Conservation (phyloP, 2,113 vertebrate genomes). For the Cinclus mexicanus region DNA sequence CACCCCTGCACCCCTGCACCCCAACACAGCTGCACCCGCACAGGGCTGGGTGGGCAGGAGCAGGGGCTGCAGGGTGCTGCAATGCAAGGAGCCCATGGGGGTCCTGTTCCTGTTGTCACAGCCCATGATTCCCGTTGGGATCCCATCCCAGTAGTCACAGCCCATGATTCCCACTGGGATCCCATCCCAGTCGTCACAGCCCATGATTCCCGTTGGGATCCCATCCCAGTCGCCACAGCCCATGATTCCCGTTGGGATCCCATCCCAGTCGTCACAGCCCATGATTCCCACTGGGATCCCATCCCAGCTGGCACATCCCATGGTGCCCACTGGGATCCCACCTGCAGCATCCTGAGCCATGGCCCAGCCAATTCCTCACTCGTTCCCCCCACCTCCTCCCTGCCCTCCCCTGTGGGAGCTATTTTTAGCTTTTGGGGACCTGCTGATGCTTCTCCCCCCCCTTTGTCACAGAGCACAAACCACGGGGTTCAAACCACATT, state of each 20-base stretch:
- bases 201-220: too few species aligned
- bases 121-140: not conserved
- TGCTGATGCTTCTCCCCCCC: not conserved
- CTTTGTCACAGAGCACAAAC: not conserved
- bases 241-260: not conserved
- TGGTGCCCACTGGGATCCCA: too few species aligned
- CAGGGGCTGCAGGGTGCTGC: not conserved
- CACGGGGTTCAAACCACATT: not conserved
- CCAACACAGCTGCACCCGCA: rapidly evolving
- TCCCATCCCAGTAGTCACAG: too few species aligned
- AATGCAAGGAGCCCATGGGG: not conserved
- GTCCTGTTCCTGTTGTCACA: not conserved
- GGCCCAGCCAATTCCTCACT: rapidly evolving
- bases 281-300: rapidly evolving
- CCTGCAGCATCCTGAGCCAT: rapidly evolving
- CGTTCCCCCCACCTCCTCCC: rapidly evolving
- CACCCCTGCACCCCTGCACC: not conserved
- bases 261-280: rapidly evolving
- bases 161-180: not conserved
- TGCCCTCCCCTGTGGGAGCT: not conserved
- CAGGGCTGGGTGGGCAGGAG: rapidly evolving
- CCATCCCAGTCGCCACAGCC: not conserved
- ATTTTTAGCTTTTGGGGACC: not conserved
- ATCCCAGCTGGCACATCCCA: too few species aligned
- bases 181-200: too few species aligned